Conservation (phyloP, 2,113 vertebrate genomes). For the Morphnarchus princeps region DNA sequence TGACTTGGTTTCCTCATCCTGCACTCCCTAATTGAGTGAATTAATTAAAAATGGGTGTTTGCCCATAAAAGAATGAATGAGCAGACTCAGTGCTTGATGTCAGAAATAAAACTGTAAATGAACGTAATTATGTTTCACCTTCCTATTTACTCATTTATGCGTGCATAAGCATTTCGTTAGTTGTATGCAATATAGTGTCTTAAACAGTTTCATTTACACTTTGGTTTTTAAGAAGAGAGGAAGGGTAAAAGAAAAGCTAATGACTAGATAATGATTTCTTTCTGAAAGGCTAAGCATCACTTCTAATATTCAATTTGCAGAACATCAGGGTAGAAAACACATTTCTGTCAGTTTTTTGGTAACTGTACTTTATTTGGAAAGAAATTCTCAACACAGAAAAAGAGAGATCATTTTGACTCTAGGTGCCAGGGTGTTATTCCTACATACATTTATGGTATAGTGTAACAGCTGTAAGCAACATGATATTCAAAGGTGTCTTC, state of each 20-base stretch:
- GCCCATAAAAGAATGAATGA: constrained; percentile 19
- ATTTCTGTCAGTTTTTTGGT: not conserved
- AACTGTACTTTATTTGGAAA: not conserved
- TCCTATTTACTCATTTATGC: constrained; percentile 44
- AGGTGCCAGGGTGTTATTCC: not conserved
- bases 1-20: constrained; percentile 15
- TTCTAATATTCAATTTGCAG: constrained; percentile 43
- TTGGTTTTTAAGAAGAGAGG: constrained; percentile 8
- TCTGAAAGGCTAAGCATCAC: constrained; percentile 37
- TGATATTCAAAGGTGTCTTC: not conserved
- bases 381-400: not conserved
- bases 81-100: constrained; percentile 14
- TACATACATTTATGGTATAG: not conserved
- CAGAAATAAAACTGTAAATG: constrained; percentile 36
- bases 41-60: constrained; percentile 47
- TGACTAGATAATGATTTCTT: constrained; percentile 49
- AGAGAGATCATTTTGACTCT: constrained; percentile 16
- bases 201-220: constrained; percentile 36
- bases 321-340: constrained; percentile 5
- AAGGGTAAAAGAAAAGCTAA: constrained; percentile 47
- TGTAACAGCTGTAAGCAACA: not conserved
- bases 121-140: constrained; percentile 52
- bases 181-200: not conserved
- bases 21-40: not conserved
- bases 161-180: constrained; percentile 5